Conservation (phyloP, 2,888 invertebrate species). For the Myopa testacea region DNA sequence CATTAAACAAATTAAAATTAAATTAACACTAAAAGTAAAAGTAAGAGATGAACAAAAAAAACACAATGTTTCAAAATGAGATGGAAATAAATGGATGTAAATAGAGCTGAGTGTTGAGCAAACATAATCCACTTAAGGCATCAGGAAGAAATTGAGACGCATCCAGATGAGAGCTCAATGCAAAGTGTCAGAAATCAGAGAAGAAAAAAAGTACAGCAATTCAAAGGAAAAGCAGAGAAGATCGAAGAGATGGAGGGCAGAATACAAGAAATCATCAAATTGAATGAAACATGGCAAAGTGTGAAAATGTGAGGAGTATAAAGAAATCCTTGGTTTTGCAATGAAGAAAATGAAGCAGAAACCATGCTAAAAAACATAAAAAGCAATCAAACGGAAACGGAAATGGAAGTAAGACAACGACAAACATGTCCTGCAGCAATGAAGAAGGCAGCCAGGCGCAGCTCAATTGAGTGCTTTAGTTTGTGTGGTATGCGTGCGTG, state of each 20-base stretch:
- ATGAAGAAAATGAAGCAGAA: slow-evolving; percentile 31
- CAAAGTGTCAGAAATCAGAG: slow-evolving; percentile 20
- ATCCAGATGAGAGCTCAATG: slow-evolving; percentile 18
- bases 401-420: slow-evolving; percentile 41
- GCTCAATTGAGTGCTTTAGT: background rate
- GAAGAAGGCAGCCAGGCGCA: slow-evolving; percentile 5
- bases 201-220: slow-evolving; percentile 8
- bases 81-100: slow-evolving; percentile 38
- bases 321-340: slow-evolving; percentile 33
- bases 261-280: slow-evolving; percentile 40
- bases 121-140: slow-evolving; percentile 45
- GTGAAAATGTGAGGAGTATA: slow-evolving; percentile 44
- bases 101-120: slow-evolving; percentile 43
- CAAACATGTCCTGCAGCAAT: slow-evolving; percentile 40
- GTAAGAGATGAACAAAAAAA: background rate
- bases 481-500: background rate
- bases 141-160: slow-evolving; percentile 29
- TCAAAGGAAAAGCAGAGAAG: slow-evolving; percentile 10
- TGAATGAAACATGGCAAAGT: slow-evolving; percentile 43
- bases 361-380: slow-evolving; percentile 38
- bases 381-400: slow-evolving; percentile 46
- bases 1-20: slow-evolving; percentile 23
- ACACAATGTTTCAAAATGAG: slow-evolving; percentile 19
- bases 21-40: slow-evolving; percentile 20
- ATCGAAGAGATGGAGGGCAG: slow-evolving; percentile 34